Conservation (phyloP, 2,888 invertebrate genomes). For the Rhingia rostrata region DNA sequence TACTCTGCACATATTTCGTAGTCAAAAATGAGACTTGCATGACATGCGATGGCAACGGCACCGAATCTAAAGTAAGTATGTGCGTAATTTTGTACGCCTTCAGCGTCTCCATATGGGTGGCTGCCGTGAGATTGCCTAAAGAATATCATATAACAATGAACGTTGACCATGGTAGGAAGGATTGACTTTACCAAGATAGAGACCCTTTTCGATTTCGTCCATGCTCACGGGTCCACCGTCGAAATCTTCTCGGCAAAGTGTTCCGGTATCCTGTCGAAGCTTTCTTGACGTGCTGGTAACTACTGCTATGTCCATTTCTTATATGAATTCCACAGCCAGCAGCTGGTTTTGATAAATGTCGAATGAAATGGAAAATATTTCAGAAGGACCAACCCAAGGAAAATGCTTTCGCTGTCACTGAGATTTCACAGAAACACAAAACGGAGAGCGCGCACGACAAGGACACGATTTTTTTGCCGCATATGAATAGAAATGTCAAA, state of each 20-base stretch:
- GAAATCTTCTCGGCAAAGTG: constrained; percentile 81
- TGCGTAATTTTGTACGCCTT: constrained; percentile 88
- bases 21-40: constrained; percentile 87
- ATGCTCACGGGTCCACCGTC: constrained; percentile 83
- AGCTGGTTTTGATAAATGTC: not conserved
- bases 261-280: constrained; percentile 72
- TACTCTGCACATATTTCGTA: constrained; percentile 90
- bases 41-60: constrained; percentile 90
- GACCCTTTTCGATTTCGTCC: constrained; percentile 81
- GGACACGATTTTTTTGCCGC: not conserved
- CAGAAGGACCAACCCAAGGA: constrained; percentile 13
- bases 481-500: constrained; percentile 19
- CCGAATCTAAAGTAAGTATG: constrained; percentile 92
- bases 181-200: constrained; percentile 80
- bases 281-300: constrained; percentile 50
- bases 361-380: constrained; percentile 26
- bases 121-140: constrained; percentile 91
- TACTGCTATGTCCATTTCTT: constrained; percentile 1
- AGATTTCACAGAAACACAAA: no score
- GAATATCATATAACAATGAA: no score
- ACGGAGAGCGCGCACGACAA: no score
- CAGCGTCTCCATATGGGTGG: constrained; percentile 88
- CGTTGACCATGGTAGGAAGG: not conserved
- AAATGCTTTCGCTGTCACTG: not conserved
- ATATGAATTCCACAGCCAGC: not conserved